Evolutionary conservation across 1,140 invertebrate species (phyloP).

Genomic region (Listronotus bonariensis): DNA sequence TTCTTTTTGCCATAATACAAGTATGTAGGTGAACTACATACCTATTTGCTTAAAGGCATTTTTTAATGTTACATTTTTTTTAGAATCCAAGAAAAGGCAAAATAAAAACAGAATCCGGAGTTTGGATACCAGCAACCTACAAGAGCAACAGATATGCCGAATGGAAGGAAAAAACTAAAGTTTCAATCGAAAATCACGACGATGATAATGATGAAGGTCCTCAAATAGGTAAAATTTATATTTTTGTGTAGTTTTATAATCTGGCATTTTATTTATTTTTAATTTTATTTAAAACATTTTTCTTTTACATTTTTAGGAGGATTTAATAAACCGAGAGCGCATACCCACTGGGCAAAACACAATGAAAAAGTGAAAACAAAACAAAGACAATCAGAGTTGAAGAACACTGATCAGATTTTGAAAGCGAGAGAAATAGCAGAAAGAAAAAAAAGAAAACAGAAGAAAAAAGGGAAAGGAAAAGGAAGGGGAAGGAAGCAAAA

Average conservation of each 20-base stretch:
- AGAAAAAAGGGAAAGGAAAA: constrained; percentile 53
- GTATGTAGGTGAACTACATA: too few relatives aligned
- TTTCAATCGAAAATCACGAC: constrained; percentile 63
- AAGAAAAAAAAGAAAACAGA: constrained; percentile 55
- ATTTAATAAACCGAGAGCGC: constrained; percentile 44
- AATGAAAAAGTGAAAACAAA: constrained; percentile 65
- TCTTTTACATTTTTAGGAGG: constrained; percentile 2
- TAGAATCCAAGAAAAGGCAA: constrained; percentile 70
- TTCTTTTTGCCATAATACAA: too few relatives aligned
- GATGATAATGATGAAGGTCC: constrained; percentile 63
- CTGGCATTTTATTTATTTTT: not conserved
- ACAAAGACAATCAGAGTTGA: constrained; percentile 62
- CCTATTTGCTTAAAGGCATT: too few relatives aligned
- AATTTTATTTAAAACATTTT: too few relatives aligned
- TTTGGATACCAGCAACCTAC: constrained; percentile 91
- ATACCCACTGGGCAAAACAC: constrained; percentile 65
- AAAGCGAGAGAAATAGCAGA: constrained; percentile 66
- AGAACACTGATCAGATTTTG: constrained; percentile 70
- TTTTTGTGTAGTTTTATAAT: not conserved
- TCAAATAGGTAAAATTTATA: constrained; percentile 11
- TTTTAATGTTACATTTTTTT: constrained; percentile 3
- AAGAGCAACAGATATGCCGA: constrained; percentile 87
- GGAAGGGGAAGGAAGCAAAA: constrained; percentile 30
- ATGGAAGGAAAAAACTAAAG: constrained; percentile 85
- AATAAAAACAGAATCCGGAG: constrained; percentile 93